Base-by-base conservation (phyloP, 2,113 vertebrate species). In the Perognathus longimembris region DNA sequence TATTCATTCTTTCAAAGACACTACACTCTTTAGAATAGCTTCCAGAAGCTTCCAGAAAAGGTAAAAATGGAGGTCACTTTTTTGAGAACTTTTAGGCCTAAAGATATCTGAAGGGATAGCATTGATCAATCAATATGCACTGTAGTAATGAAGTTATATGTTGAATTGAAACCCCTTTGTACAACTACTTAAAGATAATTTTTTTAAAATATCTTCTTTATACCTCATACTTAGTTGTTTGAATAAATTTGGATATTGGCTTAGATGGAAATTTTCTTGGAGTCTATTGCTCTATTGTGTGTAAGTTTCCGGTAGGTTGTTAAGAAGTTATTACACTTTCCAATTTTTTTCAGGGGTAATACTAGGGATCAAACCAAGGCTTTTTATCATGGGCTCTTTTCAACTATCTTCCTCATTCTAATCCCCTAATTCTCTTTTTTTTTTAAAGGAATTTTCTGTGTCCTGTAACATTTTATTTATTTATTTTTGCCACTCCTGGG, bases 201-300 rank as follows among this genome's bases (percentile, higher is more conserved):
- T 73, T n/a, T 8, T 88, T 26, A 54, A 85, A 78, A 82, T 82
- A 10, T 78, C 36, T 91, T 80, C 85, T 81, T 45, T 74, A 30
- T 86, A 59, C 21, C 38, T 71, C 66, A 89, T 24, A 81, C 12
- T 76, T 70, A 36, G 71, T 36, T 83, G 80, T 85, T 88, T 91
- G 73, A 21, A 24, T 92, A 34, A 20, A 6, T 78, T 59, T 84
- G 11, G 45, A 10, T 78, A 74, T 76, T 59, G 42, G 61, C 6
- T 84, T 70, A 2, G 2, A 83, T 75, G 30, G 82, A 9, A 89
- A 64, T 92, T 94, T 95, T 66, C 57, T 79, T 90, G 80, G 61
- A 86, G 61, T 50, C 34, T 85, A 84, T 17, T 69, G n/a, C 14
- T 71, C 54, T 42, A 74, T 78, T 79, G 64, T 80, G 26, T 59